Evolutionary conservation across 2,113 vertebrate genomes (phyloP).

Genomic region (Serilophus lunatus): DNA sequence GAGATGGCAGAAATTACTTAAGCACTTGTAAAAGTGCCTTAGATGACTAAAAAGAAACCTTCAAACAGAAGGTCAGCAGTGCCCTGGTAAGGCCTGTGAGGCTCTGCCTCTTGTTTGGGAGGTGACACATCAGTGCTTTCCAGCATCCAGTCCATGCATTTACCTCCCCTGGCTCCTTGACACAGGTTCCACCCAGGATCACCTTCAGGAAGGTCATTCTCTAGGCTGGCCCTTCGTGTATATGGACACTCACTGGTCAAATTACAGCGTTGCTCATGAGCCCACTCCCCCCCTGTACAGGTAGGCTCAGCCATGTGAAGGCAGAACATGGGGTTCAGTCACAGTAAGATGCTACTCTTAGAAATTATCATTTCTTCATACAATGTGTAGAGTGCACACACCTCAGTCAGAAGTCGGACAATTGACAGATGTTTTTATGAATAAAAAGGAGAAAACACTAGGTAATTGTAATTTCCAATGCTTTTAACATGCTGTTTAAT

Average conservation of each 20-base stretch:
- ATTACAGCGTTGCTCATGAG: not conserved
- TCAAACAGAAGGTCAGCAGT: not conserved
- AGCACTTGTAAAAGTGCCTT: not conserved
- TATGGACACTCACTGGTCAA: not conserved
- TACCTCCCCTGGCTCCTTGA: not conserved
- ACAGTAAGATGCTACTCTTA: not conserved
- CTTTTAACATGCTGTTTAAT: not conserved
- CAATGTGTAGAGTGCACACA: not conserved
- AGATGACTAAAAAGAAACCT: not conserved
- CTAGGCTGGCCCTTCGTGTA: not conserved
- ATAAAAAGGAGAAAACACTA: not conserved
- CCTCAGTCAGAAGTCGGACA: not conserved
- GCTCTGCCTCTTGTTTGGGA: not conserved
- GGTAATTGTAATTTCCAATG: not conserved
- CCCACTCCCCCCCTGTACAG: not conserved
- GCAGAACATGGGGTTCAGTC: not conserved
- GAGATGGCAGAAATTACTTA: not conserved
- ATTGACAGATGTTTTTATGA: not conserved
- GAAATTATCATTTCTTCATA: fast-evolving
- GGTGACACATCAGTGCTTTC: fast-evolving
- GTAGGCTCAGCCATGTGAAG: not conserved
- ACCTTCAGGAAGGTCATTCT: not conserved
- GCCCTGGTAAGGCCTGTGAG: not conserved
- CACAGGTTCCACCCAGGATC: not conserved
- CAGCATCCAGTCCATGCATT: fast-evolving